Percentiles rank a stretch among this genome's conserved stretches.
These are phyloP conservation scores for Saimiri boliviensis DNA, from an alignment of 2,113 vertebrate genomes.

Conservation along the genomic window DNA sequence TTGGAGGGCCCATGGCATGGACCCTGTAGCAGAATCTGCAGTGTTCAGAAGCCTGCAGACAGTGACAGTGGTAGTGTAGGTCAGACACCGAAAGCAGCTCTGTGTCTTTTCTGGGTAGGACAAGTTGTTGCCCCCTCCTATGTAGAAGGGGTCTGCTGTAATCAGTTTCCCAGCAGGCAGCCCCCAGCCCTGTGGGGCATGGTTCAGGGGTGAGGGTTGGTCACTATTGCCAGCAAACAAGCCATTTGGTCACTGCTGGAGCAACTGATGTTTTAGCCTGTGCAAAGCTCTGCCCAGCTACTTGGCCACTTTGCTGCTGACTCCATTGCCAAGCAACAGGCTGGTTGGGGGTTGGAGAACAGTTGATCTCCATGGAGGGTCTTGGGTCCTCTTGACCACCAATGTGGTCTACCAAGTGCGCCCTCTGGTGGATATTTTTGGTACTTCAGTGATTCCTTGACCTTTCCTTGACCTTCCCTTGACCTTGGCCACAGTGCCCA, in stretches of 20 bases:
- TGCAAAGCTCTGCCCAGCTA: background rate
- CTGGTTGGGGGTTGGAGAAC: background rate
- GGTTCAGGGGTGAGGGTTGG: background rate
- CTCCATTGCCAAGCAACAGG: background rate
- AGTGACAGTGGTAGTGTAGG: constrained; percentile 3
- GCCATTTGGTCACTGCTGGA: background rate
- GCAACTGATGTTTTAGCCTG: background rate
- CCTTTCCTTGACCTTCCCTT: no score
- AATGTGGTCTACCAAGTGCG: background rate
- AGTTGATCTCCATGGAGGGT: background rate
- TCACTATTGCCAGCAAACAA: background rate
- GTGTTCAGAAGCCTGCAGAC: constrained; percentile 42
- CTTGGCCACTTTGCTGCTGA: background rate
- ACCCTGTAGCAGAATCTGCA: background rate
- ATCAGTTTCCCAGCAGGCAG: background rate
- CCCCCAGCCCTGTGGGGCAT: background rate
- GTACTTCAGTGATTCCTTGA: constrained; percentile 15
- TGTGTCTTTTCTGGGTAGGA: constrained; percentile 37
- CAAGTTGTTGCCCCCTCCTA: background rate
- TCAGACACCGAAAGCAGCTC: background rate
- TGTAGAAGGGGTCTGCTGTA: background rate
- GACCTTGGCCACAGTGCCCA: no score
- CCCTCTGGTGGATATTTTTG: constrained; percentile 67
- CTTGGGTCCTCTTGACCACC: background rate
- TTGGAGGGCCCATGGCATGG: background rate